phyloP scores from a whole-genome alignment of 2,888 invertebrate genomes.

The Bhutanitis thaidina region DNA sequence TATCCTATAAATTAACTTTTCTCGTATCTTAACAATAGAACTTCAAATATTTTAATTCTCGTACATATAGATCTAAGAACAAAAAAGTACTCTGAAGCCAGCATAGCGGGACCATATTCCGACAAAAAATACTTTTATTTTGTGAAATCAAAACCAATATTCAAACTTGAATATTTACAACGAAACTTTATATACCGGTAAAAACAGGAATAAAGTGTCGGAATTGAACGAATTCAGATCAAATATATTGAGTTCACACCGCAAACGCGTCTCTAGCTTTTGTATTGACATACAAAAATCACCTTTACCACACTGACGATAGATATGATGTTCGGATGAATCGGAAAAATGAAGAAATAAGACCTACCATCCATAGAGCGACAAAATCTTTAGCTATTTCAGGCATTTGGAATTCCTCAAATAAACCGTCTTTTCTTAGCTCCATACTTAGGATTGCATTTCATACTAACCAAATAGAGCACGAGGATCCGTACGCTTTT shows the following conservation, averaged over 20 bases:
- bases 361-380: constrained; percentile 10
- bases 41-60: too few species aligned
- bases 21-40: too few species aligned
- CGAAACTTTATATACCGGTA: constrained; percentile 21
- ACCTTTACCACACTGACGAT: not conserved
- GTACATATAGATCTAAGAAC: too few species aligned
- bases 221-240: constrained; percentile 26
- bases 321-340: not conserved
- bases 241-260: constrained; percentile 37
- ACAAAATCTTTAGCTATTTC: constrained; percentile 26
- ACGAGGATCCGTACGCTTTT: constrained; percentile 6
- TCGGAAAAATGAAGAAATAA: constrained; percentile 7
- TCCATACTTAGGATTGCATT: constrained; percentile 11
- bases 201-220: constrained; percentile 22
- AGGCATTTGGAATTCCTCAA: constrained; percentile 27
- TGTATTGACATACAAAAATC: not conserved
- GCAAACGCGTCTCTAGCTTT: constrained; percentile 26
- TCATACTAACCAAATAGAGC: constrained; percentile 13
- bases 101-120: too few species aligned
- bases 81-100: too few species aligned
- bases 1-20: too few species aligned
- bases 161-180: constrained; percentile 9
- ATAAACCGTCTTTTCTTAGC: constrained; percentile 27
- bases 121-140: too few species aligned
- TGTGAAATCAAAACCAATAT: too few species aligned